phyloP scores from a whole-genome alignment of 2,797 vertebrate species.

The Buceros bicornis region DNA sequence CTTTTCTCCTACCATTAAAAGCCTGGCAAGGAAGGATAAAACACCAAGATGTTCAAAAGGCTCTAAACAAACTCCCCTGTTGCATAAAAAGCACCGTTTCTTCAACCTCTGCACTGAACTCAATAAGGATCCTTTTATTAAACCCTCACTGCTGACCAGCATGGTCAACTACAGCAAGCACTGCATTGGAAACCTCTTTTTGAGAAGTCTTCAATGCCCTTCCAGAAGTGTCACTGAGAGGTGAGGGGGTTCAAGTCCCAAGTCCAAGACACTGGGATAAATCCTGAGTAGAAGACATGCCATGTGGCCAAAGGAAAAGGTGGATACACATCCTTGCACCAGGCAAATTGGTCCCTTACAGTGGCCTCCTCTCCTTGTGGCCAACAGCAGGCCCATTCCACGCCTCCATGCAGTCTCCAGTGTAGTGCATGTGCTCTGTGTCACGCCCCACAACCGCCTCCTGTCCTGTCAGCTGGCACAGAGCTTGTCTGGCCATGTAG shows the following conservation, averaged over 20 bases:
- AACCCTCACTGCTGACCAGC: not conserved
- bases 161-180: not conserved
- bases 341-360: not conserved
- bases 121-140: not conserved
- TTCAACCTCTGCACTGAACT: not conserved
- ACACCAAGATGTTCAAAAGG: not conserved
- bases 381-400: not conserved
- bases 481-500: not conserved
- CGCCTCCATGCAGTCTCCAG: rapidly evolving
- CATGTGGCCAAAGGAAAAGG: not conserved
- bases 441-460: rapidly evolving
- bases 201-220: not conserved
- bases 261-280: not conserved
- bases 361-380: not conserved
- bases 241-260: not conserved
- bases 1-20: conserved; percentile 38
- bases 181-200: not conserved
- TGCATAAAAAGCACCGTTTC: not conserved
- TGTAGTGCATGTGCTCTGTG: not conserved
- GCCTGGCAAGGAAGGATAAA: not conserved
- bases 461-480: not conserved
- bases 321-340: not conserved
- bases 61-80: conserved; percentile 3
- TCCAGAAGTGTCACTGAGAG: not conserved
- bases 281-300: not conserved